Evolutionary conservation across 2,797 vertebrate genomes (phyloP), one percentile per base, ranked within the genome.

Genomic region (Manis crassicaudata): DNA sequence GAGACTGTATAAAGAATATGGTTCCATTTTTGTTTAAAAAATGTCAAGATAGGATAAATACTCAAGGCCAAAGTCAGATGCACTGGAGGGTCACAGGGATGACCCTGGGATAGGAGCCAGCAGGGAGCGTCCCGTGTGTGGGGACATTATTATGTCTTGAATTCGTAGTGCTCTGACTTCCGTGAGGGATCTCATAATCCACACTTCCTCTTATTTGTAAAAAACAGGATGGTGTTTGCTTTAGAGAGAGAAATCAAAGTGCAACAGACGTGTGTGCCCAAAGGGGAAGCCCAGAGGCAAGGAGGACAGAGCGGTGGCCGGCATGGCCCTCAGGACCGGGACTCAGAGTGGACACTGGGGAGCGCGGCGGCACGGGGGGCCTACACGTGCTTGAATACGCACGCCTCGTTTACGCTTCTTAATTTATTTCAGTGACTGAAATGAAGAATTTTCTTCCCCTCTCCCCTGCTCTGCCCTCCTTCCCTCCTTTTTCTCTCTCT

Each of bases 41-140:
- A 37, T 20, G 50, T 37, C 50, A 77, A 72, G n/a, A 32, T 13
- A 43, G 60, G 43, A 20, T 10, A 62, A 9, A 18, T 32, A 43
- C 46, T 46, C 46, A 21, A 58, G 27, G 43, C 6, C 3, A 0
- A 16, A 80, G 25, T 27, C 16, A 3, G 2, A 9, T 8, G 14
- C 16, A 0, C 2, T 12, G 43, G 76, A 18, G 62, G 4, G 13
- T 43, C 11, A 7, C 8, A 0, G 32, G 20, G 46, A 40, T 2
- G 12, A 7, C 12, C 43, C 29, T 5, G 11, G 82, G 62, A 37
- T 12, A 4, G 2, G 32, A 50, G 76, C 27, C 54, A 13, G 68
- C 43, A 0, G 54, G 4, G 17, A 27, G 20, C 12, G 0, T 1
- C 23, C 43, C 25, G 2, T 3, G n/a, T 5, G 0, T 1, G 0